Conservation (phyloP, 2,113 vertebrate genomes). For the Cyanistes caeruleus region DNA sequence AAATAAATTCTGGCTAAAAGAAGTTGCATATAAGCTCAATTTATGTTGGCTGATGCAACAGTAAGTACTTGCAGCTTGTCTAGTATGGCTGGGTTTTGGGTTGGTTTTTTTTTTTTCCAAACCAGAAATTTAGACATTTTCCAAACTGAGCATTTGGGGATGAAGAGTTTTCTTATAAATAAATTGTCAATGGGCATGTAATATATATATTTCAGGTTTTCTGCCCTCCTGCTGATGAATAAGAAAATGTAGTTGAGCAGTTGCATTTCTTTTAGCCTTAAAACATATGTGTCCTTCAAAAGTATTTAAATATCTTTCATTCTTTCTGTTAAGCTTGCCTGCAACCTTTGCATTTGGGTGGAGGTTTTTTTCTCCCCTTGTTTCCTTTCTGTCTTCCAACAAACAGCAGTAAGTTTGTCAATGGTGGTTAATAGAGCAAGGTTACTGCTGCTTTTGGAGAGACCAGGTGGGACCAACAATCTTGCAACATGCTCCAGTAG, state of each 20-base stretch:
- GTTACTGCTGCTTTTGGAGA: neutral
- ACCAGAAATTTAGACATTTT: neutral
- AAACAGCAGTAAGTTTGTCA: neutral
- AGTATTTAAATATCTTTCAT: neutral
- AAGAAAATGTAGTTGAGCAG: neutral
- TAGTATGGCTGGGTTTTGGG: neutral
- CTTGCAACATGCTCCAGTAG: neutral
- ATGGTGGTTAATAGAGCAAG: neutral
- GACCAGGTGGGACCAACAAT: neutral
- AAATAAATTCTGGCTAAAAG: neutral
- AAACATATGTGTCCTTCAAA: neutral
- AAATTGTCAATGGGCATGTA: neutral
- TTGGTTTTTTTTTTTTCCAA: neutral
- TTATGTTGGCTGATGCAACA: neutral
- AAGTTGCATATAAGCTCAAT: neutral
- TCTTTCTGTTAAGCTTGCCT: neutral
- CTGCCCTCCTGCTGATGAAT: neutral
- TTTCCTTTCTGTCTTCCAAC: neutral
- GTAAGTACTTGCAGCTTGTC: neutral
- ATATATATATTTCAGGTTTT: neutral
- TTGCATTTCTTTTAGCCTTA: neutral
- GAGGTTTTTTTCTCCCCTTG: fast-evolving
- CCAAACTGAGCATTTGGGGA: neutral
- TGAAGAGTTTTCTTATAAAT: neutral
- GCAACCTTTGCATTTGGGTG: neutral